Base-by-base conservation (phyloP, 2,797 vertebrate genomes). In the Oreonectes daqikongensis region DNA sequence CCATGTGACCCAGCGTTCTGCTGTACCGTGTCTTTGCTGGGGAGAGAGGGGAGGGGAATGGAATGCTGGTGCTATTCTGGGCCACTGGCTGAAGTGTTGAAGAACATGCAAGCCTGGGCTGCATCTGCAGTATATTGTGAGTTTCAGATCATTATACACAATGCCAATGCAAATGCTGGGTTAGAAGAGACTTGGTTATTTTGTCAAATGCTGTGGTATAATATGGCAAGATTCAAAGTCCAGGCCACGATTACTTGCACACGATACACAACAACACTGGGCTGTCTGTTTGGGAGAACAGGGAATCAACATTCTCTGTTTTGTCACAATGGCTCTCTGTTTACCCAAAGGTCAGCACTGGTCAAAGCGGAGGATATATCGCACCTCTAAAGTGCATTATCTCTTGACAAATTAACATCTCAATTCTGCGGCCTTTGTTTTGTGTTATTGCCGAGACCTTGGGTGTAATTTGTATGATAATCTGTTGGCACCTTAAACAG, bases 31-130 rank as follows among this genome's bases (percentile, higher is more conserved):
- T 75, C 79, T 87, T 85, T 78, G 69, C 66, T 53, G 70, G 73
- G 52, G 81, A 80, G 81, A 88, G 86, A 87, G 87, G 85, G 85
- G 85, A 84, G 71, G 72, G 68, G 80, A 40, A 57, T 89, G 90
- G 90, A 90, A 91, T 91, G 89, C 84, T 86, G 78, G 82, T 88
- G 88, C 89, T 93, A 90, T 92, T 92, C 90, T 90, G 84, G 89
- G 87, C 87, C 87, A 84, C 80, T 18, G 65, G 72, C 81, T 83
- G 77, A 52, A 75, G 28, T 75, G 70, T 68, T 35, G 64, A 52
- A 66, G 69, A 70, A 52, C 42, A 7, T 67, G 44, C 35, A 81
- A 75, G 46, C 32, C 71, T 50, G 55, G 44, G 24, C 75, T 59
- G 50, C 75, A 75, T 65, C 63, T 72, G 63, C 50, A 55, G 26